Percentiles rank a stretch among this genome's conserved stretches.
phyloP scores from a whole-genome alignment of 2,797 vertebrate genomes.

The Distichodus sexfasciatus region DNA sequence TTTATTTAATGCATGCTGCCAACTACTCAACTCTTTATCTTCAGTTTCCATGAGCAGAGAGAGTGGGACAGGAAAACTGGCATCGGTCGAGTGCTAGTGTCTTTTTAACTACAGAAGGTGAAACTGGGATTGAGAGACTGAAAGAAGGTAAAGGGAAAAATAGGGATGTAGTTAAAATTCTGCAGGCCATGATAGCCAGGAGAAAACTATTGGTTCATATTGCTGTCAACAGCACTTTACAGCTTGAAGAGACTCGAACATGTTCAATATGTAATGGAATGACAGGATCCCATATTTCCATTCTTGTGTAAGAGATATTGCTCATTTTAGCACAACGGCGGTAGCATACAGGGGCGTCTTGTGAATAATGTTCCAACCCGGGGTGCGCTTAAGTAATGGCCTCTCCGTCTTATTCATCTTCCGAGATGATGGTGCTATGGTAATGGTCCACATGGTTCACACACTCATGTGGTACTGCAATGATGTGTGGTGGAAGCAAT shows the following conservation, averaged over 20 bases:
- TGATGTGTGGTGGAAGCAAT: constrained; percentile 31
- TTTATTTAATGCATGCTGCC: constrained; percentile 23
- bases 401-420: constrained; percentile 26
- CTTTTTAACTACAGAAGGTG: neutral
- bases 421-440: neutral
- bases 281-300: neutral
- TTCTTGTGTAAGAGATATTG: neutral
- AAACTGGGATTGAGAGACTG: constrained; percentile 1
- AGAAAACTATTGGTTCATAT: too few relatives aligned
- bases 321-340: neutral
- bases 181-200: neutral
- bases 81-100: neutral
- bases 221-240: too few relatives aligned
- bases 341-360: neutral
- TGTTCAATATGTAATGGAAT: neutral
- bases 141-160: neutral
- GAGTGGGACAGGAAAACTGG: neutral
- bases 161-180: neutral
- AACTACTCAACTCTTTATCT: constrained; percentile 41
- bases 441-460: constrained; percentile 18
- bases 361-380: constrained; percentile 14
- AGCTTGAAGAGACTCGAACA: neutral
- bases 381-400: neutral
- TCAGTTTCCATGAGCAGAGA: neutral
- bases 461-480: constrained; percentile 12